Conservation (phyloP, 2,113 vertebrate species). For the Oryzias celebensis region DNA sequence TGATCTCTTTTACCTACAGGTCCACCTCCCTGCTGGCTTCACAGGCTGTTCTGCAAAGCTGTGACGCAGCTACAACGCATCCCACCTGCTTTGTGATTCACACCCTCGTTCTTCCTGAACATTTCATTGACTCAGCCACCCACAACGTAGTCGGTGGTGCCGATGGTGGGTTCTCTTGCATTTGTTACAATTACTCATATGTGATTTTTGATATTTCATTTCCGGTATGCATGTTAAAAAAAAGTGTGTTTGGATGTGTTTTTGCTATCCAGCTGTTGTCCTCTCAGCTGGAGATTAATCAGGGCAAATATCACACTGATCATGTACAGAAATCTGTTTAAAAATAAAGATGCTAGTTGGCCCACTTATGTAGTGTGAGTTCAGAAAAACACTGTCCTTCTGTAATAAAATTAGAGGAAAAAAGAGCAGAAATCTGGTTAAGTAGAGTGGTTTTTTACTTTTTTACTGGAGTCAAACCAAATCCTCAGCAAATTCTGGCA, state of each 20-base stretch:
- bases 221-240: too few species aligned
- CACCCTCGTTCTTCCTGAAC: slow-evolving; percentile 25
- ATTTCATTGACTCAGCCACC: slow-evolving; percentile 20
- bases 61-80: slow-evolving; percentile 33
- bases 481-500: too few species aligned
- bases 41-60: slow-evolving; percentile 54
- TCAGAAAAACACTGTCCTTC: slow-evolving; percentile 7
- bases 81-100: slow-evolving; percentile 53
- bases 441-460: neutral
- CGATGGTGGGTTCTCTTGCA: neutral
- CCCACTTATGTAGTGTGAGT: slow-evolving; percentile 36
- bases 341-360: slow-evolving; percentile 53
- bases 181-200: too few species aligned
- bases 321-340: slow-evolving; percentile 48
- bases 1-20: slow-evolving; percentile 33
- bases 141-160: slow-evolving; percentile 1
- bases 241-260: too few species aligned
- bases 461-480: too few species aligned
- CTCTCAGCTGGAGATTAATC: slow-evolving; percentile 43
- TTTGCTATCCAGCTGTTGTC: neutral
- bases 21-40: slow-evolving; percentile 27
- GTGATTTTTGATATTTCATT: too few species aligned
- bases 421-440: neutral
- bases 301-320: slow-evolving; percentile 47
- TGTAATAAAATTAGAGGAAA: slow-evolving; percentile 19